Evolutionary conservation across 2,113 vertebrate genomes (phyloP), one percentile per base, ranked within the genome.

Genomic region (Daubentonia madagascariensis): DNA sequence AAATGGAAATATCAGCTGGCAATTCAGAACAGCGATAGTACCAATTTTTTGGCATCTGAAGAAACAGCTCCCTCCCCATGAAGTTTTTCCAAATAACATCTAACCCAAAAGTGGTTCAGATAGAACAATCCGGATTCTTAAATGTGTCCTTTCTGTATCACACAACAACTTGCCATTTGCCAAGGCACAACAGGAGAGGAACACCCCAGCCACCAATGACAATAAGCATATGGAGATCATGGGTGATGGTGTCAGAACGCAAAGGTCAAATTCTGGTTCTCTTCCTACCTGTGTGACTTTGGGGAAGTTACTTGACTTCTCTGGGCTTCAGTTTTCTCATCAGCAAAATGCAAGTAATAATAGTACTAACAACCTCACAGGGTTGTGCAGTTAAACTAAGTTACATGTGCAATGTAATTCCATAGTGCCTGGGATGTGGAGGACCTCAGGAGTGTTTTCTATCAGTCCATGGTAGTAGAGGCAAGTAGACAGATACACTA

Each of bases 141-240:
- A 30, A 17, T 3, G 6, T 16, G 32, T 37, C 14, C 63, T 17
- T 61, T 84, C n/a, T 80, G 76, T 4, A 0, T 61, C 30, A 43
- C 73, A n/a, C 11, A 70, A 14, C 3, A 52, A 76, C 23, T 23
- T 32, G 25, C 12, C 18, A 30, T 40, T 43, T 50, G 40, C 8
- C 5, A 3, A 68, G 43, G 48, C 65, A 63, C 16, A 9, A 63
- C 20, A 43, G 35, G 45, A 45, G 9, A 50, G 16, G 10, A 37
- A 37, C 1, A 16, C 4, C 57, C 32, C 43, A 16, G 23, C 8
- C 16, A 7, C 17, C 10, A 1, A 3, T 0, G 5, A 18, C 17
- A 3, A 0, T 10, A 20, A 28, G 6, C 18, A 3, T 3, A 9
- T 50, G 43, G 63, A 37, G 32, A 25, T 2, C 28, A 18, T 0